These are phyloP conservation scores for Eleutherodactylus coqui DNA, from an alignment of 2,797 vertebrate genomes.

Conservation along the genomic window DNA sequence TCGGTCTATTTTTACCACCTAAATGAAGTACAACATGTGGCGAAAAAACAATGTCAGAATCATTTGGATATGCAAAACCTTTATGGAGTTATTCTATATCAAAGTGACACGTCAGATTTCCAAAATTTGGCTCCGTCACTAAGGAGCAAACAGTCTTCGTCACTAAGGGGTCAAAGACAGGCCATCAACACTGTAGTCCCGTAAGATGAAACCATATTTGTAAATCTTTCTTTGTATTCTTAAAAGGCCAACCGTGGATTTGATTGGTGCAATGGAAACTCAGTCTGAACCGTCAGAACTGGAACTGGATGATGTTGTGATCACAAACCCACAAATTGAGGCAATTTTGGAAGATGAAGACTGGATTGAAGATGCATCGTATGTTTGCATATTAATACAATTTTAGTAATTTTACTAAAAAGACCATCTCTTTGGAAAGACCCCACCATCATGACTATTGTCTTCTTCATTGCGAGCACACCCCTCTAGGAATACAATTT, in stretches of 20 bases:
- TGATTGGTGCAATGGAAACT: slow-evolving; percentile 91
- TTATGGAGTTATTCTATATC: too few species aligned
- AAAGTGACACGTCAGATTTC: too few species aligned
- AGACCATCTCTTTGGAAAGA: not conserved
- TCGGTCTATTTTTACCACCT: too few species aligned
- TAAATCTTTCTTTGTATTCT: not conserved
- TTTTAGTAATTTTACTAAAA: not conserved
- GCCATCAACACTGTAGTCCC: too few species aligned
- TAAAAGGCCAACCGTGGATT: slow-evolving; percentile 89
- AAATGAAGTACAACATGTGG: too few species aligned
- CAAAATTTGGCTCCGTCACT: too few species aligned
- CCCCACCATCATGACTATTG: not conserved
- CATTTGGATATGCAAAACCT: too few species aligned
- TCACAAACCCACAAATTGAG: slow-evolving; percentile 97
- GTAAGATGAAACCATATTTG: not conserved
- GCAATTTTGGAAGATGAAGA: slow-evolving; percentile 97
- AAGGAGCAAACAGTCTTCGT: too few species aligned
- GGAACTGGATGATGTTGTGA: slow-evolving; percentile 95
- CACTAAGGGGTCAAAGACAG: too few species aligned
- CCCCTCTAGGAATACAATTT: not conserved
- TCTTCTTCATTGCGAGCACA: not conserved
- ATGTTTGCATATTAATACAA: slow-evolving; percentile 66
- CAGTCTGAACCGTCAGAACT: slow-evolving; percentile 94
- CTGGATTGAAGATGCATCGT: slow-evolving; percentile 98
- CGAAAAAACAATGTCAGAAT: too few species aligned